phyloP scores from a whole-genome alignment of 2,113 vertebrate genomes.

The Eulemur rufifrons region DNA sequence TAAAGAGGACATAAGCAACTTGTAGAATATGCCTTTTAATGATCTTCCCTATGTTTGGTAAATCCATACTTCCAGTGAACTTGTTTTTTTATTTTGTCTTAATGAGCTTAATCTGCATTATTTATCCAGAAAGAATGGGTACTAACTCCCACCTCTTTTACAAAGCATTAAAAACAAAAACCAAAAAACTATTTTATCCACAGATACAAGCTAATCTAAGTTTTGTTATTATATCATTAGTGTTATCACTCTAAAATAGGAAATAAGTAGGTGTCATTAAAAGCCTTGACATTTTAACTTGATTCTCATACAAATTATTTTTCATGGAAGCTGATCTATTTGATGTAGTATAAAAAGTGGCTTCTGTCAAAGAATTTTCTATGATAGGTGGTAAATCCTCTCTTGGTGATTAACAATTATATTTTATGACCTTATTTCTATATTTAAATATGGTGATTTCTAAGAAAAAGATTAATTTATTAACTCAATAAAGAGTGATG shows the following conservation, averaged over 20 bases:
- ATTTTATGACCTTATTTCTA: neutral
- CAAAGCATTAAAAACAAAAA: neutral
- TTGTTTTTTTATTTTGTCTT: neutral
- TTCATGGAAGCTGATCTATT: neutral
- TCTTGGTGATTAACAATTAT: neutral
- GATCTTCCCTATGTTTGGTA: neutral
- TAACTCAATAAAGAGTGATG: neutral
- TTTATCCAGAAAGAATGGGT: slow-evolving; percentile 5
- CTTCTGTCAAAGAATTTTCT: neutral
- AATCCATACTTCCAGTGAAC: neutral
- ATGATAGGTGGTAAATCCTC: neutral
- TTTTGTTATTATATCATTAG: neutral
- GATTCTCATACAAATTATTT: neutral
- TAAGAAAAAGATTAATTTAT: neutral
- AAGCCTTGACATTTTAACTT: slow-evolving; percentile 5
- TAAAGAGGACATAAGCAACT: neutral
- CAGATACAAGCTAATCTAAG: neutral
- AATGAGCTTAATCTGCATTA: neutral
- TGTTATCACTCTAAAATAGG: neutral
- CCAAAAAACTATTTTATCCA: neutral
- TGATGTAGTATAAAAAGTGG: neutral
- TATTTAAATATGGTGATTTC: slow-evolving; percentile 17
- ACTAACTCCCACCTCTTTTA: neutral
- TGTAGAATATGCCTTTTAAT: neutral
- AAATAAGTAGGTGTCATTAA: slow-evolving; percentile 5